Evolutionary conservation across 1,140 invertebrate species (phyloP).

Genomic region (Ceratitis capitata): DNA sequence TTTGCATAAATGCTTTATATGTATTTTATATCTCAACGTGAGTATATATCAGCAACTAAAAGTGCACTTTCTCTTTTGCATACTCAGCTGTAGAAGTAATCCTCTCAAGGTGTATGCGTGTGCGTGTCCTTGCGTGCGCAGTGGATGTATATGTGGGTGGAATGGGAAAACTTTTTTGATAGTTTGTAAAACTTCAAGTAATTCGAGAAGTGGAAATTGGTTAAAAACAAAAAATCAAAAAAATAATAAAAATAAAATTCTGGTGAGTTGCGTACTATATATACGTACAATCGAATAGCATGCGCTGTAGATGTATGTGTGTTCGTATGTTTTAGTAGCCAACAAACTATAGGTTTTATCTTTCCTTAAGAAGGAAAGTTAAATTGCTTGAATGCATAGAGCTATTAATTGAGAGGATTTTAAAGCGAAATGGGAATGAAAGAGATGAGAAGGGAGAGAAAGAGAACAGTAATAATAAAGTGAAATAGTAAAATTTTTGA

Average conservation of each 20-base stretch:
- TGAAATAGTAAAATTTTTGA: background rate
- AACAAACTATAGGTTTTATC: background rate
- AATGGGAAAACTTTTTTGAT: background rate
- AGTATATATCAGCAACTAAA: background rate
- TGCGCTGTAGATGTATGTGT: background rate
- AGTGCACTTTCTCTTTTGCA: background rate
- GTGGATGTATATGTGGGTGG: background rate
- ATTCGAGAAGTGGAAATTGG: constrained; percentile 4
- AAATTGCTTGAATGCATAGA: constrained; percentile 31
- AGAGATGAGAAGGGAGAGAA: background rate
- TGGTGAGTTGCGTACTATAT: no score
- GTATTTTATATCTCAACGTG: no score
- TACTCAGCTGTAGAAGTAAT: no score
- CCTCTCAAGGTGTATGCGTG: no score
- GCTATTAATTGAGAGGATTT: constrained; percentile 12
- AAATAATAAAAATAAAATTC: no score
- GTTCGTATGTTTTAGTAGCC: background rate
- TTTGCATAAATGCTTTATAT: background rate
- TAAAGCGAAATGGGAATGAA: background rate
- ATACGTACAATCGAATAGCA: no score
- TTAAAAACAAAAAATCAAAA: background rate
- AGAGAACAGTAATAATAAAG: background rate
- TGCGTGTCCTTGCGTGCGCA: background rate
- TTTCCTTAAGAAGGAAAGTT: background rate
- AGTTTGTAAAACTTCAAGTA: background rate